Conservation (phyloP, 1,140 invertebrate species). For the Solen grandis region DNA sequence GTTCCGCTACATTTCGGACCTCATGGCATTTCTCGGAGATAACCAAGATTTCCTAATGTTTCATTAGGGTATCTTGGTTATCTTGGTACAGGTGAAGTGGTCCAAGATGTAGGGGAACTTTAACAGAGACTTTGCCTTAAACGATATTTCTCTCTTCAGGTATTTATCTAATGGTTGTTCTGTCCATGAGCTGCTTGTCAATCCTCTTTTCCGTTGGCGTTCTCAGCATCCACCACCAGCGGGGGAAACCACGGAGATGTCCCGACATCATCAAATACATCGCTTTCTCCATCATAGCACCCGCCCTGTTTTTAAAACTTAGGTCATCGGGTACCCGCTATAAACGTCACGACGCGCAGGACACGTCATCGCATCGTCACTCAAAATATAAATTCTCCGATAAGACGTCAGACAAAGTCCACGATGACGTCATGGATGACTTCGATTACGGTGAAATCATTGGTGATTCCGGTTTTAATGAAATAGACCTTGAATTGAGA, state of each 20-base stretch:
- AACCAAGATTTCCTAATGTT: neutral
- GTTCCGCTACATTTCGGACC: no score
- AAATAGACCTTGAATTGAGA: neutral
- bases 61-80: neutral
- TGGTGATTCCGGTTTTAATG: constrained; percentile 37
- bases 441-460: constrained; percentile 58
- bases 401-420: constrained; percentile 5
- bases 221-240: constrained; percentile 74
- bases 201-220: constrained; percentile 74
- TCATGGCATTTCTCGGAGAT: no score
- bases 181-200: constrained; percentile 74
- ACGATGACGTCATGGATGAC: constrained; percentile 45
- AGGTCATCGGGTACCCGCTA: no score
- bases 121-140: neutral
- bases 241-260: constrained; percentile 64
- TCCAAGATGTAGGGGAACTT: neutral
- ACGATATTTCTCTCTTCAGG: constrained; percentile 52
- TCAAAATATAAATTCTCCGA: constrained; percentile 22
- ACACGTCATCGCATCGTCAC: constrained; percentile 8
- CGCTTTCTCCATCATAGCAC: constrained; percentile 58
- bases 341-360: constrained; percentile 16
- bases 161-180: constrained; percentile 76
- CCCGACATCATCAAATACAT: constrained; percentile 64
- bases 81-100: neutral
- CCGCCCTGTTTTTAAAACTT: constrained; percentile 50